A percentile compares a stretch with the other conserved stretches of the same genome.
phyloP scores from a whole-genome alignment of 2,888 invertebrate genomes.

The Stegana nigrithorax region DNA sequence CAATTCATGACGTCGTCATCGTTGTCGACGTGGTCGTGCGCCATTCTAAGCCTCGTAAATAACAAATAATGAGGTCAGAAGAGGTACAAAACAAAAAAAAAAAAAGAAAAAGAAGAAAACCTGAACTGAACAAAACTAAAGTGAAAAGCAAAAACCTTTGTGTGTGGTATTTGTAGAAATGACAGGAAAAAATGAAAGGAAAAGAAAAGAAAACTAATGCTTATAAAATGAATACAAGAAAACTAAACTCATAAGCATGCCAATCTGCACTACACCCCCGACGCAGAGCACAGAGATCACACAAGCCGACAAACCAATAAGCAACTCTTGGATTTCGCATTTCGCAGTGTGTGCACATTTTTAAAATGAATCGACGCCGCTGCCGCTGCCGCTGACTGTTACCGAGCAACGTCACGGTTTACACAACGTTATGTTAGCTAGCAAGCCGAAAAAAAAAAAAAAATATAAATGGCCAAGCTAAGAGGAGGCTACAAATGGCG shows the following conservation, averaged over 20 bases:
- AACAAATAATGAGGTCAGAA: conserved; percentile 37
- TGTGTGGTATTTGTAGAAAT: neutral
- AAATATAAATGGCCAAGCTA: conserved; percentile 16
- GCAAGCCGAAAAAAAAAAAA: conserved; percentile 27
- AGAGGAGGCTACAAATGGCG: conserved; percentile 36
- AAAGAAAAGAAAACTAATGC: neutral
- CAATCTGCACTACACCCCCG: neutral
- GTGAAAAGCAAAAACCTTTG: no score
- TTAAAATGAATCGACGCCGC: no score
- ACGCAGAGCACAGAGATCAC: conserved; percentile 6
- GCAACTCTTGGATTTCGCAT: neutral
- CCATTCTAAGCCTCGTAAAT: conserved; percentile 18
- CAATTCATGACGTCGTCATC: conserved; percentile 36
- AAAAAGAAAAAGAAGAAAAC: no score
- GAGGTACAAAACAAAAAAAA: neutral
- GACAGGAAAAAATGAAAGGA: neutral
- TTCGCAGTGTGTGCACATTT: neutral
- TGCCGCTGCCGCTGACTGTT: no score
- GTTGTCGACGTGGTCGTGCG: conserved; percentile 31
- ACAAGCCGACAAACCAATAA: conserved; percentile 5
- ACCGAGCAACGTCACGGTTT: conserved; percentile 3
- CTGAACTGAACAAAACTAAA: no score
- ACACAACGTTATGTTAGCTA: neutral
- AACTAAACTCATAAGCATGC: no score
- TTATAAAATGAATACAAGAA: no score